Conservation (phyloP, 2,888 invertebrate species). For the Heteromyza rotundicornis region DNA sequence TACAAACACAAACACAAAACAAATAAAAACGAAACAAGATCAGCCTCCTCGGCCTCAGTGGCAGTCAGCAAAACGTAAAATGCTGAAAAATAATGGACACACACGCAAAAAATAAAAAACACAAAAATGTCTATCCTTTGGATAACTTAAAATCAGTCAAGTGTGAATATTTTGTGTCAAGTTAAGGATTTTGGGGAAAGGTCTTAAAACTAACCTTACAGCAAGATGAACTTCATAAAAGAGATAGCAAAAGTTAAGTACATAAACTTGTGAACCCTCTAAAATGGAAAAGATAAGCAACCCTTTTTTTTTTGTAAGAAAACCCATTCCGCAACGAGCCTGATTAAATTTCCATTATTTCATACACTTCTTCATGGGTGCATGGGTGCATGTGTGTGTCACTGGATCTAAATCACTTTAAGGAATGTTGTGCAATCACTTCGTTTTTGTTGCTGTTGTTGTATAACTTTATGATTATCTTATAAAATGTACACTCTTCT, state of each 20-base stretch:
- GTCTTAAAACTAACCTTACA: too few species aligned
- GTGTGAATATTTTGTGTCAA: conserved; percentile 35
- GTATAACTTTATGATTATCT: not conserved
- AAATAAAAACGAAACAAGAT: conserved; percentile 16
- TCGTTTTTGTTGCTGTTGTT: not conserved
- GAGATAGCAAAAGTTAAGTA: too few species aligned
- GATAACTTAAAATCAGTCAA: conserved; percentile 51
- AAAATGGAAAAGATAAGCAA: too few species aligned
- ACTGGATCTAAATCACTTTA: too few species aligned
- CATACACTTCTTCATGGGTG: too few species aligned
- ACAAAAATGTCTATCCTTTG: conserved; percentile 16
- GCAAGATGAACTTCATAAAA: too few species aligned
- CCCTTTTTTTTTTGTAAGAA: too few species aligned
- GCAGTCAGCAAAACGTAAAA: conserved; percentile 25
- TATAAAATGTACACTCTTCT: not conserved
- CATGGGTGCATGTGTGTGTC: too few species aligned
- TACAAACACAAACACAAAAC: too few species aligned
- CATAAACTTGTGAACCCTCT: too few species aligned
- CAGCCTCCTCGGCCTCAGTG: not conserved
- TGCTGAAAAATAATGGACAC: conserved; percentile 38
- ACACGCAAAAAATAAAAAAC: conserved; percentile 10
- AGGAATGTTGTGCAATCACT: too few species aligned
- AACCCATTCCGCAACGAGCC: not conserved
- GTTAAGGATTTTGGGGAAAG: not conserved
- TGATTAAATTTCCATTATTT: not conserved